phyloP scores from a whole-genome alignment of 2,888 invertebrate genomes.

The Callyntrura sp. region DNA sequence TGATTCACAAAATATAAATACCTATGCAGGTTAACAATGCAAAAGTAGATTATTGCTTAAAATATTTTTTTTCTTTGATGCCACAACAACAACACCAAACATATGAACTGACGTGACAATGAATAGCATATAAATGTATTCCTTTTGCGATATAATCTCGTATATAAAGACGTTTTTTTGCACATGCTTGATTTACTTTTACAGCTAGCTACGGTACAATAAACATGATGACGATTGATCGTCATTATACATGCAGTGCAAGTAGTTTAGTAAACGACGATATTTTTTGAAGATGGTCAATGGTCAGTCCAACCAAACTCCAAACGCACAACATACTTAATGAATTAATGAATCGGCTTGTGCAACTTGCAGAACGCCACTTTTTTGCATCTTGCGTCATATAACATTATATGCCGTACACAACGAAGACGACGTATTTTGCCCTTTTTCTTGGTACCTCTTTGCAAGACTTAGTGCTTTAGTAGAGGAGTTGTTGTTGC shows the following conservation, averaged over 20 bases:
- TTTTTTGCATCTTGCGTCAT: slow-evolving; percentile 50
- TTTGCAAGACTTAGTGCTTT: not conserved
- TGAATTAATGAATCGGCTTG: slow-evolving; percentile 44
- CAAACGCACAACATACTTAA: slow-evolving; percentile 40
- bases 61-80: not conserved
- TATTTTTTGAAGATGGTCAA: slow-evolving; percentile 42
- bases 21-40: no score
- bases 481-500: no score
- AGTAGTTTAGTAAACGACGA: slow-evolving; percentile 30
- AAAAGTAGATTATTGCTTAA: not conserved
- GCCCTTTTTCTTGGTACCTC: not conserved
- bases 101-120: not conserved
- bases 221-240: not conserved
- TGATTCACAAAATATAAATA: not conserved
- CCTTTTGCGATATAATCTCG: no score
- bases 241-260: slow-evolving; percentile 34
- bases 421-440: no score
- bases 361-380: slow-evolving; percentile 48
- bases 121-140: no score
- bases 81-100: no score
- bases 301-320: slow-evolving; percentile 37
- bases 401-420: not conserved
- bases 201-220: not conserved
- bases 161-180: no score
- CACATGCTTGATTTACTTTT: slow-evolving; percentile 41